Base-by-base conservation (phyloP, 2,797 vertebrate genomes). In the Enoplosus armatus region DNA sequence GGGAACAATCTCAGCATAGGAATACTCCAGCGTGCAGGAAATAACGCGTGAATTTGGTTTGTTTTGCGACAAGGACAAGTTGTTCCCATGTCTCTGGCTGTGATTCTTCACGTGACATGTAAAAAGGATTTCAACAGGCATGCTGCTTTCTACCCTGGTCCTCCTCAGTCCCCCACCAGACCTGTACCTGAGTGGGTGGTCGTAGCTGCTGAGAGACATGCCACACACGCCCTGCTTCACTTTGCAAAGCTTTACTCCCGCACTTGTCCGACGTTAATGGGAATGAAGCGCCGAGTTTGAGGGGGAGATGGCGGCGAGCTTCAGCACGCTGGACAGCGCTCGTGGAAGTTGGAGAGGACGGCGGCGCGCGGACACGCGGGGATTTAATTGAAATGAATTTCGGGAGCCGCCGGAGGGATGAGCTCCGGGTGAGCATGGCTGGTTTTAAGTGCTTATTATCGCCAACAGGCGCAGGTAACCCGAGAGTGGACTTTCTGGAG, bases 321-420 rank as follows among this genome's bases (percentile, higher is more conserved):
- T 95, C 94, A 95, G 95, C 86, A 95, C 95, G 77, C 90, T 94
- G 95, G 95, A 95, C 91, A 95, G 95, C 93, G 87, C 93, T 80
- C 77, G 41, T 26, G 78, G 77, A 90, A 89, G 83, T 88, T 84
- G 86, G 87, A 87, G 82, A 72, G 73, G 75, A 81, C 64, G 35
- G 61, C 55, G 39, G 84, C 84, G 86, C 75, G 68, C 82, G 75
- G 70, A 79, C 77, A 26, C 80, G 26, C 37, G 35, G 24, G 90
- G 89, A 90, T 90, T 85, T 86, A 70, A 82, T 59, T 75, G 75
- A 45, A 27, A 53, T 26, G 8, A 8, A 27, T 75, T 60, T 45
- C 48, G 37, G 70, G 71, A 69, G 26, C 35, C 50, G 64, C 72
- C 3, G 82, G 80, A 61, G 63, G 72, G 47, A 58, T 51, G 74